Base-by-base conservation (phyloP, 2,113 vertebrate species). In the Ictalurus punctatus region DNA sequence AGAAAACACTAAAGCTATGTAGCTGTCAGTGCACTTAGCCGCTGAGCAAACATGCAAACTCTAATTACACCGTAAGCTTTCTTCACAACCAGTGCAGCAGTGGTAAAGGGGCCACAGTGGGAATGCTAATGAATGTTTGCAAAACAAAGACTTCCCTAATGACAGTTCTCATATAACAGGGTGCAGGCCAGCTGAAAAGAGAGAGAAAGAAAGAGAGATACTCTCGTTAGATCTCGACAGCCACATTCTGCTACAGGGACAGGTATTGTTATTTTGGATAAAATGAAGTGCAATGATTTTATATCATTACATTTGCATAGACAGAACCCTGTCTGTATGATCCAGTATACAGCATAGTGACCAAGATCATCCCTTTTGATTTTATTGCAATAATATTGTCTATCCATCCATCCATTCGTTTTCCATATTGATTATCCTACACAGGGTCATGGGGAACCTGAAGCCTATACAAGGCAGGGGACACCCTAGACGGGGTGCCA, bases 91-190 rank as follows among this genome's bases (percentile, higher is more conserved):
- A 67, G 52, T 74, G 25, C 89, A 88, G 89, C 90, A 19, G 91
- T 91, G 92, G 92, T 94, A 95, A 94, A 92, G 91, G 92, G 37
- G 85, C 92, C 91, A 93, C 92, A 93, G 91, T 85, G 93, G 93
- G 93, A 94, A 94, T 95, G 94, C 92, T 95, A 95, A 95, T 95
- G 93, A 94, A 94, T 90, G 92, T 91, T 93, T 94, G 90, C 94
- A 95, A 95, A 95, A 95, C 94, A 96, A 95, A 95, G 94, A 87
- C 93, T 90, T 93, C 92, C 92, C 93, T 95, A 96, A 95, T 96
- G 94, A 95, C 94, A 94, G 94, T 92, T 90, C 86, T 86, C 91
- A 95, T 94, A 95, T 95, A 95, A 94, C 92, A 94, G 93, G 91
- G 93, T 93, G 93, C 91, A 94, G 93, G 92, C 90, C 86, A 92